phyloP scores from a whole-genome alignment of 2,888 invertebrate species.

The Clostera curtula region DNA sequence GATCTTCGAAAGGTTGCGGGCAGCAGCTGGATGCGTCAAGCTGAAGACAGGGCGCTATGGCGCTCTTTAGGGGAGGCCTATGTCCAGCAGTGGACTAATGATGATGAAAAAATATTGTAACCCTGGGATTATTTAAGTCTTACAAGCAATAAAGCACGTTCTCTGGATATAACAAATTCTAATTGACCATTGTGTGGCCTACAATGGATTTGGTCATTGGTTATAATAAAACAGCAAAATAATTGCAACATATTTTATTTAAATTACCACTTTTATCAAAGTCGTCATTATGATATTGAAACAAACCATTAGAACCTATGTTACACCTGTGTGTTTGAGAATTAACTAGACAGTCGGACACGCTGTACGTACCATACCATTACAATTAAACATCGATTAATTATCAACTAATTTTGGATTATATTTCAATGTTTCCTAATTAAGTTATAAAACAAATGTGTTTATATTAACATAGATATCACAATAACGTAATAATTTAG shows the following conservation, averaged over 20 bases:
- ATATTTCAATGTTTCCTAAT: constrained; percentile 15
- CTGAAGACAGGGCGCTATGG: no score
- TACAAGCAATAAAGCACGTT: no score
- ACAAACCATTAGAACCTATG: constrained; percentile 40
- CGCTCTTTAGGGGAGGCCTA: no score
- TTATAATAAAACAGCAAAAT: constrained; percentile 15
- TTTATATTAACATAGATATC: constrained; percentile 24
- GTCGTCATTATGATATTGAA: constrained; percentile 40
- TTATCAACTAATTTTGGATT: constrained; percentile 18
- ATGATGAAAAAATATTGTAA: no score
- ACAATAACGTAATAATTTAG: constrained; percentile 24
- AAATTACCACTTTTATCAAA: constrained; percentile 55
- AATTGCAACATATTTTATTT: constrained; percentile 57
- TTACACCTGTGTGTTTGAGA: constrained; percentile 39
- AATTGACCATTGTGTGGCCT: no score
- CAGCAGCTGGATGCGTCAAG: no score
- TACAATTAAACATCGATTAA: constrained; percentile 13
- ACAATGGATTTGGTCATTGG: no score
- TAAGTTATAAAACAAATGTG: constrained; percentile 1
- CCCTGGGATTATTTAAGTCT: no score
- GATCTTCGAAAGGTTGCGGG: no score
- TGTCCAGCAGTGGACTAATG: no score
- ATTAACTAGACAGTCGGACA: constrained; percentile 31
- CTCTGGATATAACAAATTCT: no score
- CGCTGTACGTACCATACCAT: constrained; percentile 21